Evolutionary conservation across 2,888 invertebrate genomes (phyloP), one percentile per base, ranked within the genome.

Genomic region (Watsonalla cultraria): DNA sequence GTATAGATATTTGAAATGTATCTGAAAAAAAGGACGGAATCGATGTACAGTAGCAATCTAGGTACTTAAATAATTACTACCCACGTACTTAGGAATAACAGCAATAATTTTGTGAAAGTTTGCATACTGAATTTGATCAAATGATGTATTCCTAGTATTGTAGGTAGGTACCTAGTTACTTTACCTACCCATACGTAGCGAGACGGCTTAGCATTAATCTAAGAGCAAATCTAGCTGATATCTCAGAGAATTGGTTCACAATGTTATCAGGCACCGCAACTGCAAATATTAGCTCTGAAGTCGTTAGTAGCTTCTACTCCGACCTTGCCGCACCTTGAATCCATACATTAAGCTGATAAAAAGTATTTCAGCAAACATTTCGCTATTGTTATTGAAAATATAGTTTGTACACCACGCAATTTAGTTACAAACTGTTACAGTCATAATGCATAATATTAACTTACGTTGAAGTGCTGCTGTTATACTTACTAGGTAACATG

Each of bases 211-310:
- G 64, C 74, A 69, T 73, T 90, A 90, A 90, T 90, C 90, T 84
- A 55, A 84, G 80, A 82, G 82, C 76, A 90, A 90, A 90, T 89
- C 86, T 88, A 76, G 79, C 78, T 78, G 76, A 74, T 86, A 86
- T 83, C 85, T 77, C 76, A 75, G 74, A 75, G 78, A 88, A 89
- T 88, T 85, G 85, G 88, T 88, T 83, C 83, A 86, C 80, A 88
- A 82, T 84, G 86, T 89, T 90, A 90, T 90, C 89, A 79, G 78
- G 54, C 57, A 71, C 66, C 68, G 76, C 82, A 89, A 71, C 66
- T 67, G 76, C 82, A 89, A 89, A 90, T 89, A 89, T 90, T 90
- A 74, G 80, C 79, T 63, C 59, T 76, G 78, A 76, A 76, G 80
- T 80, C 83, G 82, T 82, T 81, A 80, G 77, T 72, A 76, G 83